Percentiles rank a stretch among this genome's conserved stretches.
Evolutionary conservation across 2,797 vertebrate genomes (phyloP).

Genomic region (Pipistrellus nathusii): DNA sequence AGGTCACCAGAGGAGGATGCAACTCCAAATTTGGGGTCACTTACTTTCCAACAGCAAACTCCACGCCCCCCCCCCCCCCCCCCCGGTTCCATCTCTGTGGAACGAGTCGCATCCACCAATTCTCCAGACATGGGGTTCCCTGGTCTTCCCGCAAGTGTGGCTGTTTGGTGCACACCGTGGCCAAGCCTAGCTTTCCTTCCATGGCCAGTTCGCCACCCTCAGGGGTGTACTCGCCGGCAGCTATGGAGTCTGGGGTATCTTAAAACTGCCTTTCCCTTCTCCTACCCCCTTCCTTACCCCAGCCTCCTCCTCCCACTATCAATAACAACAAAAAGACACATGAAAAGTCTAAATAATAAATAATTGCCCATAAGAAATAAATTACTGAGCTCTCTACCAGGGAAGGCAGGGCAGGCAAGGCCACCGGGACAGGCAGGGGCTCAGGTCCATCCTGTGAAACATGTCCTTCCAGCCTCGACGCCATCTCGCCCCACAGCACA

Average conservation of each 20-base stretch:
- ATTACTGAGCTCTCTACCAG: conserved; percentile 84
- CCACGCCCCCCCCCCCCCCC: conserved; percentile 44
- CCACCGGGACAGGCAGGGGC: conserved; percentile 61
- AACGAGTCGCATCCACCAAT: conserved; percentile 11
- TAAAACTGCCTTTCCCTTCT: conserved; percentile 45
- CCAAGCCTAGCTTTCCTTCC: conserved; percentile 49
- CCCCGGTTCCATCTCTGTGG: conserved; percentile 34
- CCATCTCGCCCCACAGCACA: background rate
- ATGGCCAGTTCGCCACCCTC: conserved; percentile 55
- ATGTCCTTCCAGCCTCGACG: conserved; percentile 31
- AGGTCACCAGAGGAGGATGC: background rate
- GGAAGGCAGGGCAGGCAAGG: conserved; percentile 70
- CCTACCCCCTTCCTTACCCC: conserved; percentile 15
- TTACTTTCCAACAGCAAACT: conserved; percentile 39
- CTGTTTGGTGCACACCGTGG: conserved; percentile 56
- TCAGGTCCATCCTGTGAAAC: conserved; percentile 26
- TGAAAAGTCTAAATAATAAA: conserved; percentile 87
- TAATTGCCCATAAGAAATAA: conserved; percentile 88
- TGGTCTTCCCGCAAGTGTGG: conserved; percentile 32
- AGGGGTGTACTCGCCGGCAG: conserved; percentile 67
- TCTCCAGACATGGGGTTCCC: conserved; percentile 52
- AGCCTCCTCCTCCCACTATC: background rate
- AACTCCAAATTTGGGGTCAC: conserved; percentile 10
- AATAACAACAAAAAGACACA: conserved; percentile 77
- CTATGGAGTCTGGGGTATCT: conserved; percentile 58